phyloP scores from a whole-genome alignment of 2,797 vertebrate species.

The Alosa sapidissima region DNA sequence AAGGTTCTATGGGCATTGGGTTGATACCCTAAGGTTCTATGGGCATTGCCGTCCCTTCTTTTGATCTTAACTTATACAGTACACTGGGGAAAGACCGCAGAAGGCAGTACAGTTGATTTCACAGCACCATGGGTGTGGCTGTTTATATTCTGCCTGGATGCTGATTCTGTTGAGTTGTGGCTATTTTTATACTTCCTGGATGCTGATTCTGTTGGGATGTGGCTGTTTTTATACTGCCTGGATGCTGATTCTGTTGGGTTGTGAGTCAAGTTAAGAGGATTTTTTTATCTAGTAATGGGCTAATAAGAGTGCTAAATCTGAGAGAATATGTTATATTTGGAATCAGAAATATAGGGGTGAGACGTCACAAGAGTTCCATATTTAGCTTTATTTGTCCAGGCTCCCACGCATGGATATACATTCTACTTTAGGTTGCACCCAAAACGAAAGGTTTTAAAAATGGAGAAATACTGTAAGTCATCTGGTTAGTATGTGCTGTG shows the following conservation, averaged over 20 bases:
- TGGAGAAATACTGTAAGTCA: conserved; percentile 62
- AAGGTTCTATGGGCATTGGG: background rate
- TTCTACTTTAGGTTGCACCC: too few relatives aligned
- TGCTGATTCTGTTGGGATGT: too few relatives aligned
- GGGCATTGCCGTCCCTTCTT: background rate
- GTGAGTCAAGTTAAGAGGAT: background rate
- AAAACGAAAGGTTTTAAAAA: conserved; percentile 37
- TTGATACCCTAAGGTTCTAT: background rate
- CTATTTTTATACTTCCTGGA: too few relatives aligned
- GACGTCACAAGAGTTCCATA: background rate
- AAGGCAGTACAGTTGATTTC: background rate
- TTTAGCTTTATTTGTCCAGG: background rate
- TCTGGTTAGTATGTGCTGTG: conserved; percentile 56
- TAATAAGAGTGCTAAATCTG: too few relatives aligned
- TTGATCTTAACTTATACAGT: background rate
- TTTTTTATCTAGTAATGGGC: background rate
- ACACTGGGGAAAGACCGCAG: too few relatives aligned
- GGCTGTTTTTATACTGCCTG: background rate
- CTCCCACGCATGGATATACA: background rate
- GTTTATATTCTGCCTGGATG: background rate
- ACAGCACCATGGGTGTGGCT: background rate
- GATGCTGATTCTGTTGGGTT: background rate
- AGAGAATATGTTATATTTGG: too few relatives aligned
- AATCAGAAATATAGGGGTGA: too few relatives aligned
- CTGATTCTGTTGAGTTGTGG: too few relatives aligned